Evolutionary conservation across 2,797 vertebrate genomes (phyloP), one percentile per base, ranked within the genome.

Genomic region (Microctenopoma lineatum): DNA sequence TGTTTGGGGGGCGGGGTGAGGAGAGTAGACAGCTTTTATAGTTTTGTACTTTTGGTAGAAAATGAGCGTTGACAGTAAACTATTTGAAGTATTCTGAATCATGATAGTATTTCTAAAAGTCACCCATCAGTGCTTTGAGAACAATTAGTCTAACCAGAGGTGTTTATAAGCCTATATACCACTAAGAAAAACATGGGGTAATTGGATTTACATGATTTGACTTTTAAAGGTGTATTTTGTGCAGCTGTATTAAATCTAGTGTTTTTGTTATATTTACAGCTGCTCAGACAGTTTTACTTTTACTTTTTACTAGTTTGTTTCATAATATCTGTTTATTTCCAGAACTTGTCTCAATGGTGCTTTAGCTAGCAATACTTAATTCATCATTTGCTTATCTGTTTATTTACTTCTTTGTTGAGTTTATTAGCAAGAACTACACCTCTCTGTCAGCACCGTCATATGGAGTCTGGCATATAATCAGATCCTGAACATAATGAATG

Each of bases 1-100:
- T 21, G 51, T 42, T 61, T 11, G 60, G 41, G 18, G 41, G 4
- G 14, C 15, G 14, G 16, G 59, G 50, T 3, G 5, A 44, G 27
- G 48, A 71, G 38, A 67, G n/a, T 5, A 29, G 32, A 41, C 32
- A n/a, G 16, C 25, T 71, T 70, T 65, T 29, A 58, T 42, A 50
- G 39, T 42, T 68, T 47, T 45, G 15, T 46, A 27, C 15, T n/a
- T 46, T 59, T 46, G 26, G 63, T 47, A 39, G n/a, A 75, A 61
- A 60, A 48, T 52, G 9, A n/a, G 16, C 46, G 57, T 11, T 58
- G 50, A 36, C 1, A 1, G 29, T 5, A 8, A 59, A 41, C 59
- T 74, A 29, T 36, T 29, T 50, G 46, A 58, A 50, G n/a, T 18
- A 13, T 29, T 44, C 48, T 34, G 21, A 51, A 68, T 42, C 7